Conservation (phyloP, 2,797 vertebrate genomes). For the Leptoclinus maculatus region DNA sequence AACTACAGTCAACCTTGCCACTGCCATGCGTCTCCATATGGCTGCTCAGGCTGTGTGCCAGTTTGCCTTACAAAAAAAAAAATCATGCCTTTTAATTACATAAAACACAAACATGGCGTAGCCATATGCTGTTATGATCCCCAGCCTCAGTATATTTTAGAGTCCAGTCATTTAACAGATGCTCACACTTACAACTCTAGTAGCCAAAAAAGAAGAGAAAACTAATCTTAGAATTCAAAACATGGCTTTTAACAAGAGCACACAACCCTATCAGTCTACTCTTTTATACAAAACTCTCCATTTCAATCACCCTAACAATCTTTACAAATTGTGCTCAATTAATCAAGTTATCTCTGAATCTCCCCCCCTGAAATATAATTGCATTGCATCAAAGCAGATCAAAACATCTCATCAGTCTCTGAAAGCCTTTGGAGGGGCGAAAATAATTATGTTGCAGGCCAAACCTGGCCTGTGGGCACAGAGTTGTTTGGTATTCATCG, state of each 20-base stretch:
- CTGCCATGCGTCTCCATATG: slow-evolving; percentile 48
- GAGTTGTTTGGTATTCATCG: slow-evolving; percentile 44
- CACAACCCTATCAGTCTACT: background rate
- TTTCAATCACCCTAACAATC: slow-evolving; percentile 2
- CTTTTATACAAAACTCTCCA: background rate
- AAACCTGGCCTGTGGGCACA: slow-evolving; percentile 40
- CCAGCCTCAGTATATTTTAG: slow-evolving; percentile 43
- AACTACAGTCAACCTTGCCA: slow-evolving; percentile 31
- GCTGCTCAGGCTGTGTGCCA: slow-evolving; percentile 44
- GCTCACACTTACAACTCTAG: slow-evolving; percentile 33
- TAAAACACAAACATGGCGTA: slow-evolving; percentile 56
- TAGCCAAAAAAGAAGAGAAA: background rate
- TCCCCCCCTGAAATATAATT: slow-evolving; percentile 43
- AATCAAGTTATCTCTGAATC: slow-evolving; percentile 50
- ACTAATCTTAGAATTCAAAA: background rate
- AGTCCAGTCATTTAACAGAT: slow-evolving; percentile 60
- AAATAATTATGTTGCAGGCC: slow-evolving; percentile 39
- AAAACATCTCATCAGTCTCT: slow-evolving; percentile 48
- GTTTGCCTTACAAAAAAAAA: slow-evolving; percentile 30
- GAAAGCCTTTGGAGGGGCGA: slow-evolving; percentile 24
- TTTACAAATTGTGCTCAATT: slow-evolving; percentile 30
- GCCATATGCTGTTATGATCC: slow-evolving; percentile 61
- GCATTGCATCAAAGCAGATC: slow-evolving; percentile 50
- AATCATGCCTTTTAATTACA: slow-evolving; percentile 63
- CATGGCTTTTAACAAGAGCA: slow-evolving; percentile 8